phyloP scores from a whole-genome alignment of 2,797 vertebrate species.

The Esox masquinongy region DNA sequence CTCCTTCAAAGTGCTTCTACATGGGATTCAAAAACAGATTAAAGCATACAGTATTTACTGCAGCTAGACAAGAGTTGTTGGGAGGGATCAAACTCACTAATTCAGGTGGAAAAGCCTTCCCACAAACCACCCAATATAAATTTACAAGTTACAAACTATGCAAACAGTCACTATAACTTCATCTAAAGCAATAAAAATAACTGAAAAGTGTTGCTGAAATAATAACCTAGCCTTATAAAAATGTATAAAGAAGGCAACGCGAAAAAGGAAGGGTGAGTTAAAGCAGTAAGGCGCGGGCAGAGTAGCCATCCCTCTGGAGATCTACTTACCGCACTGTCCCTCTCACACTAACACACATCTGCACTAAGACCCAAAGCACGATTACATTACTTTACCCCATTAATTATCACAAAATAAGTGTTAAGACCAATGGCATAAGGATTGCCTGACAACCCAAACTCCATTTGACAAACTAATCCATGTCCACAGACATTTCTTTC shows the following conservation, averaged over 20 bases:
- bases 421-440: background rate
- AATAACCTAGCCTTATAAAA: slow-evolving; percentile 8
- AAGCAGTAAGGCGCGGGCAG: background rate
- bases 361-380: background rate
- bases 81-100: slow-evolving; percentile 1
- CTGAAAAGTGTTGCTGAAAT: slow-evolving; percentile 11
- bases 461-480: too few species aligned
- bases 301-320: background rate
- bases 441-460: too few species aligned
- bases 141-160: background rate
- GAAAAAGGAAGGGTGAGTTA: slow-evolving; percentile 6
- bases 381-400: slow-evolving; percentile 8
- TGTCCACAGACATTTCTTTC: too few species aligned
- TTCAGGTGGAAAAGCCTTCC: background rate
- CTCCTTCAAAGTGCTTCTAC: slow-evolving; percentile 10
- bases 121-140: slow-evolving; percentile 5
- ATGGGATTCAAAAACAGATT: background rate
- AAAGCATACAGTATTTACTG: slow-evolving; percentile 12
- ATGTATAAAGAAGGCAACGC: slow-evolving; percentile 19
- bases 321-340: background rate
- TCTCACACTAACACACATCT: slow-evolving; percentile 13
- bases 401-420: slow-evolving; percentile 25
- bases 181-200: slow-evolving; percentile 18
- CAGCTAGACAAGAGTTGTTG: background rate
- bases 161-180: slow-evolving; percentile 3